A percentile compares a stretch with the other conserved stretches of the same genome.
Conservation (phyloP, 2,113 vertebrate species). For the Stigmatopora nigra region DNA sequence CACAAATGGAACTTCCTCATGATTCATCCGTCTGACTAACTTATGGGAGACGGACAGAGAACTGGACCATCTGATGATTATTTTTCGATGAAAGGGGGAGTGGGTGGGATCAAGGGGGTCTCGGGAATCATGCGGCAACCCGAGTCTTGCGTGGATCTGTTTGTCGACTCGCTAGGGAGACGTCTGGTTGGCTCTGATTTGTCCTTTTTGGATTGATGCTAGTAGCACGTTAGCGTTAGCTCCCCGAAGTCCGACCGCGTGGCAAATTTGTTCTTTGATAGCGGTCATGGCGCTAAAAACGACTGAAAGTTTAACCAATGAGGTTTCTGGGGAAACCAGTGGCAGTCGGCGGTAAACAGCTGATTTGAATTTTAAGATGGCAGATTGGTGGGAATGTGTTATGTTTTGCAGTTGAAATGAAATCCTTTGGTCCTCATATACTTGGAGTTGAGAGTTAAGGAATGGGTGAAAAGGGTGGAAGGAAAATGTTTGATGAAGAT, state of each 20-base stretch:
- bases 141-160: constrained; percentile 48
- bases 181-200: constrained; percentile 47
- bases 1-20: background rate
- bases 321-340: too few relatives aligned
- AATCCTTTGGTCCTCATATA: too few relatives aligned
- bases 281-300: constrained; percentile 2
- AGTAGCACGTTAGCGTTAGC: constrained; percentile 37
- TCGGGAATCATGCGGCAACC: constrained; percentile 32
- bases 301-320: too few relatives aligned
- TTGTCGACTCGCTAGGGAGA: constrained; percentile 46
- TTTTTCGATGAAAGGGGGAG: constrained; percentile 60
- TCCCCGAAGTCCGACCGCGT: constrained; percentile 15
- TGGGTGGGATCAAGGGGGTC: constrained; percentile 11
- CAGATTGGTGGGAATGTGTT: too few relatives aligned
- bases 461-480: too few relatives aligned
- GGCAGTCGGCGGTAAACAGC: too few relatives aligned
- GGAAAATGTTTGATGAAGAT: too few relatives aligned
- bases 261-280: constrained; percentile 32
- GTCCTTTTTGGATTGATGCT: constrained; percentile 39
- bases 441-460: too few relatives aligned
- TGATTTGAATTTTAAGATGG: too few relatives aligned
- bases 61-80: constrained; percentile 36
- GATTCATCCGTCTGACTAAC: constrained; percentile 39
- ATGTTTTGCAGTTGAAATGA: too few relatives aligned
- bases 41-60: constrained; percentile 30